Evolutionary conservation across 2,113 vertebrate genomes (phyloP).

Genomic region (Nettapus auritus): DNA sequence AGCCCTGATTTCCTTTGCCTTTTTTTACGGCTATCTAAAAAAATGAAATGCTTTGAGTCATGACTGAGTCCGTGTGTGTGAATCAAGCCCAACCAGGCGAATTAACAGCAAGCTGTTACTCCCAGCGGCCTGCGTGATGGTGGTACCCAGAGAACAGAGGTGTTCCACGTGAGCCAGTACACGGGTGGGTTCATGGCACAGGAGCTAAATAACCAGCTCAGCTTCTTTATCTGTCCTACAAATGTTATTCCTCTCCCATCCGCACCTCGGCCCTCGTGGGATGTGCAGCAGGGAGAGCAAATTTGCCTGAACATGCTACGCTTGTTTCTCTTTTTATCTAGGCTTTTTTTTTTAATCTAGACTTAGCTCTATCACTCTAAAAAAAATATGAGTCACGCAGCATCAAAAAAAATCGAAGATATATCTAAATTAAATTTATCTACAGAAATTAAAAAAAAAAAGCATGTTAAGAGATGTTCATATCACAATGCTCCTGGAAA

Average conservation of each 20-base stretch:
- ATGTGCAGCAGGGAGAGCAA: background rate
- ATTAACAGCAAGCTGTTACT: background rate
- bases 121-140: background rate
- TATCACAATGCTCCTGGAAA: background rate
- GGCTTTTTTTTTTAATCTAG: background rate
- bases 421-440: background rate
- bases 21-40: background rate
- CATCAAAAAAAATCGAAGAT: background rate
- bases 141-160: background rate
- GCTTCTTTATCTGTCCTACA: background rate
- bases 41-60: background rate
- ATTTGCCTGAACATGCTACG: too few species aligned
- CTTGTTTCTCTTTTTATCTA: background rate
- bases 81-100: background rate
- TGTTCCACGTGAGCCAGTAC: background rate
- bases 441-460: background rate
- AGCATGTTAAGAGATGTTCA: background rate
- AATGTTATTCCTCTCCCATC: background rate
- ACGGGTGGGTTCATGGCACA: background rate
- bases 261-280: background rate
- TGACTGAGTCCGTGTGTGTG: background rate
- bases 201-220: background rate
- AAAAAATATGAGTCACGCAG: background rate
- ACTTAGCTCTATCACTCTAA: background rate
- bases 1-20: background rate